A percentile compares a stretch with the other conserved stretches of the same genome.
Conservation (phyloP, 2,797 vertebrate genomes). For the Spheniscus humboldti region DNA sequence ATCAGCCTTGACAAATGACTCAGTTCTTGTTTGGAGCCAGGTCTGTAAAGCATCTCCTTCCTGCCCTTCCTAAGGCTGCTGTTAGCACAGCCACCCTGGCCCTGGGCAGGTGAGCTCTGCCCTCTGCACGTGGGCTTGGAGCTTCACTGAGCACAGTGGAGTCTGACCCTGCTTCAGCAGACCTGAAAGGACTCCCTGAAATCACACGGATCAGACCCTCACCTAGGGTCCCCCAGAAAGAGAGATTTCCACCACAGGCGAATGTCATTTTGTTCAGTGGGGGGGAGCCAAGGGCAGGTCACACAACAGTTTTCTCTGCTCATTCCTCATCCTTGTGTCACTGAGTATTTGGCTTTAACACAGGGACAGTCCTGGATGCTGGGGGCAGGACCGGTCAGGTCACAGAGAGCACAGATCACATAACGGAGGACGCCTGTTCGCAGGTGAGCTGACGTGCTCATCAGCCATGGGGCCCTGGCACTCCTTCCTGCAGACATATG, state of each 20-base stretch:
- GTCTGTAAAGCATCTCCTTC: background rate
- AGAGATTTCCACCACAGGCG: background rate
- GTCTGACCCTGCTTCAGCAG: background rate
- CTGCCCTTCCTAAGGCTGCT: background rate
- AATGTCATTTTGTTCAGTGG: fast-evolving
- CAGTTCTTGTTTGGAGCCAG: background rate
- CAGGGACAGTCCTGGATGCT: background rate
- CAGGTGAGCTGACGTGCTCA: background rate
- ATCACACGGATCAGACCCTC: background rate
- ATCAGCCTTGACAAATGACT: conserved; percentile 48
- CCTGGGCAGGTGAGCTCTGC: background rate
- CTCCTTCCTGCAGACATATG: fast-evolving
- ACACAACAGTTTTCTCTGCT: background rate
- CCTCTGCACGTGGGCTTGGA: fast-evolving
- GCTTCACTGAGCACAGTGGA: background rate
- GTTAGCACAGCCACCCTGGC: background rate
- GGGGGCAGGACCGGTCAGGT: fast-evolving
- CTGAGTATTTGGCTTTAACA: background rate
- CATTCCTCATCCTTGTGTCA: background rate
- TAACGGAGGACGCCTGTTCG: fast-evolving
- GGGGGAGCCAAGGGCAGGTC: background rate
- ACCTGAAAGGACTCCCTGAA: background rate
- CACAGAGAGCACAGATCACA: background rate
- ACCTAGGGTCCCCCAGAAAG: background rate
- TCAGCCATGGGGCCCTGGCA: fast-evolving